Evolutionary conservation across 1,140 invertebrate species (phyloP), one percentile per base, ranked within the genome.

Genomic region (Trissolcus basalis): DNA sequence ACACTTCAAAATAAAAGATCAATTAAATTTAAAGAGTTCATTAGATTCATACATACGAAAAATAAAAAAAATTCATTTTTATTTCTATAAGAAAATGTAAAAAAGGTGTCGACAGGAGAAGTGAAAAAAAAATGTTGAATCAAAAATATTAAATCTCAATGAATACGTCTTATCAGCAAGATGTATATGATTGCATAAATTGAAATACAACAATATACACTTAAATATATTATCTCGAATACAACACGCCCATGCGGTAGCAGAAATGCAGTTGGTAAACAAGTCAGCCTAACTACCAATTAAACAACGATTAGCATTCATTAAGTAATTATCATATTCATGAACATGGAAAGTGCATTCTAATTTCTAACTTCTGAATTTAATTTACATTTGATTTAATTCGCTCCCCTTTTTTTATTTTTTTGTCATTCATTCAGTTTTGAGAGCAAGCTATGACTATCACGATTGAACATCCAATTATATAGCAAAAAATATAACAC

Each of bases 261-360:
- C 41, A 45, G 63, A 75, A 56, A 63, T 68, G 71, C 63, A 68
- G 71, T 76, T 77, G 67, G 70, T 75, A 63, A 64, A 75, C 68
- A 78, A 73, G 70, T 70, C 75, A 59, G 55, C 75, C 81, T 80
- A 78, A 73, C 67, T 77, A 80, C 84, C 86, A 87, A 87, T 87
- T 87, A 87, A 87, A 87, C 85, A 87, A 86, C 85, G 82, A 87
- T 82, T 83, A 86, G 84, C 81, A 84, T 80, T 85, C 86, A 87
- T 87, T 87, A 87, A 85, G 82, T 84, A 84, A 87, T 87, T 87
- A 87, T 87, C 86, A 87, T 87, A 87, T 87, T 87, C 86, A 87
- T 87, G 86, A 87, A 87, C 86, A 87, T 78, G 85, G 84, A 87
- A 87, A 86, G 85, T 87, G 86, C 86, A 87, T 86, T 86, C 83